Evolutionary conservation across 2,888 invertebrate genomes (phyloP), one percentile per base, ranked within the genome.

Genomic region (Criorhina ranunculi): DNA sequence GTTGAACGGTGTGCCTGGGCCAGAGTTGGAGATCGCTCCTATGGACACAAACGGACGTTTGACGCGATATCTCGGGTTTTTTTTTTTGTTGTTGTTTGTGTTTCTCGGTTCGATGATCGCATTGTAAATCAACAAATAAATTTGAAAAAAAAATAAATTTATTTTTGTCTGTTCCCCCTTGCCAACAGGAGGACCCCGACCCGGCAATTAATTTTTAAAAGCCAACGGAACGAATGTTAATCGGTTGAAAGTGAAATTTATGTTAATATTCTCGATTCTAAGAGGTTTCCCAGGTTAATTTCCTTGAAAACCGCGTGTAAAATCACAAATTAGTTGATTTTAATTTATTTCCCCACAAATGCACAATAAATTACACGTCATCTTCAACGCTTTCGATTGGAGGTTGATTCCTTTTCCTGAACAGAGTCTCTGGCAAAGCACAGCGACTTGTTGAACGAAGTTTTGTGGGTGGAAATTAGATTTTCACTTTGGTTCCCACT

Each of bases 401-500:
- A 29, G 15, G 15, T 60, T 6, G 11, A 15, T 3, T 35, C n/a
- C 7, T 40, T 40, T 35, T 5, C 17, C 9, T 12, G 33, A 17
- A 19, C 17, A 8, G 19, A 5, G 40, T 42, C 19, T 55, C 33
- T 11, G 29, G 5, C 15, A 40, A 17, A 40, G 24, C 51, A 12
- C 62, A 15, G 35, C 51, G 24, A n/a, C 35, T 24, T 3, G 2
- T 15, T 11, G 9, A 12, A 49, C 24, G 70, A 64, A 46, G 57
- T 53, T 64, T 77, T 66, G 82, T 77, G 72, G 82, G 77, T 77
- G 59, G 70, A 77, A 72, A 72, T 66, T 66, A n/a, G 55, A 72
- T 72, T 77, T 82, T 72, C 77, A 82, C 66, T 77, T 82, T 53
- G 35, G 59, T 57, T 75, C 53, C 24, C 31, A 33, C 44, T 53